phyloP scores from a whole-genome alignment of 2,797 vertebrate species.

The Xerus rutilus region DNA sequence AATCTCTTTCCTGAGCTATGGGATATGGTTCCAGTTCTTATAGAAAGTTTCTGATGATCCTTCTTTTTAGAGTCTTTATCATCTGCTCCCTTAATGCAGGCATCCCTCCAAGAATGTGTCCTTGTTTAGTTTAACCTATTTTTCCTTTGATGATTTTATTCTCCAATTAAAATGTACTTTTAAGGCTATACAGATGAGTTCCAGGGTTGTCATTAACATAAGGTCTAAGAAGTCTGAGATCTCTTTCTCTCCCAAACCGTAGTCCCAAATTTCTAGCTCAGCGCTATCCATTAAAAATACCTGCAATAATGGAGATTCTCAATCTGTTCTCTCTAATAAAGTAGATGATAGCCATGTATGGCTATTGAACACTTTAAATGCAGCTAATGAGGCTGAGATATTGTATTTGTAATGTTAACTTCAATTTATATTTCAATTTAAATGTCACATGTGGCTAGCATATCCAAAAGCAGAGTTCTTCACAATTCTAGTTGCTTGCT shows the following conservation, averaged over 20 bases:
- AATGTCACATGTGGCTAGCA: background rate
- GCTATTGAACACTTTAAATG: background rate
- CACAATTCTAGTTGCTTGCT: background rate
- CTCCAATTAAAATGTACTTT: background rate
- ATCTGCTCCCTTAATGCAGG: background rate
- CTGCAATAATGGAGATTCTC: background rate
- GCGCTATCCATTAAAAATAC: background rate
- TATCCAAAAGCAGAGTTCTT: background rate
- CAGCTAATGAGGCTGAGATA: background rate
- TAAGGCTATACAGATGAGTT: background rate
- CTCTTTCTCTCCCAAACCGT: background rate
- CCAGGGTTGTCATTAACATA: background rate
- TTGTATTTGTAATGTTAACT: background rate
- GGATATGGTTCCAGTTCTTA: background rate
- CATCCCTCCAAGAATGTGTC: background rate
- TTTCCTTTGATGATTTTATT: background rate
- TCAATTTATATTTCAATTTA: slow-evolving; percentile 9
- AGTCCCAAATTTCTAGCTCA: background rate
- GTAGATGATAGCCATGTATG: background rate
- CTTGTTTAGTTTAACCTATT: background rate
- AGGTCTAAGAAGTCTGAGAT: background rate
- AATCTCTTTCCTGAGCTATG: background rate
- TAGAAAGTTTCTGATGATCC: background rate
- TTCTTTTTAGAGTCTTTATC: background rate
- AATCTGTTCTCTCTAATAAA: background rate